Evolutionary conservation across 2,888 invertebrate species (phyloP).

Genomic region (Anoplius nigerrimus): DNA sequence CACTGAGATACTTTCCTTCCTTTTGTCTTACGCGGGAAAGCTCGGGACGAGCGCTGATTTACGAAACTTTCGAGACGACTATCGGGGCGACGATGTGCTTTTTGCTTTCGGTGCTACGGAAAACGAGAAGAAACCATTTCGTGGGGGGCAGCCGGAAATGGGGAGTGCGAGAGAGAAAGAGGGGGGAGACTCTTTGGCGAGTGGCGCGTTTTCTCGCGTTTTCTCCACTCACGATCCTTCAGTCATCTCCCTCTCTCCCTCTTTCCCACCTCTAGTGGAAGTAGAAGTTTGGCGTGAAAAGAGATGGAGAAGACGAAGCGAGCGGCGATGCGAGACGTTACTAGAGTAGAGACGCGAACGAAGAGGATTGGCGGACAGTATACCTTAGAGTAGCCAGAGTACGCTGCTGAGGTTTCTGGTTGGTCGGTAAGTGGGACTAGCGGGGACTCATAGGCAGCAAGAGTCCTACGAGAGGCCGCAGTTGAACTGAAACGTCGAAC

Average conservation of each 20-base stretch:
- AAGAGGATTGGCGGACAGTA: slow-evolving; percentile 67
- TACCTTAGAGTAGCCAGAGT: slow-evolving; percentile 68
- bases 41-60: neutral
- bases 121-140: neutral
- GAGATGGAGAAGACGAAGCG: neutral
- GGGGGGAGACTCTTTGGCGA: neutral
- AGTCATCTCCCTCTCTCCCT: neutral
- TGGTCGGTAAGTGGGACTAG: slow-evolving; percentile 75
- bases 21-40: no score
- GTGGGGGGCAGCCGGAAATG: no score
- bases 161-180: slow-evolving; percentile 3
- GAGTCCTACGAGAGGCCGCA: slow-evolving; percentile 73
- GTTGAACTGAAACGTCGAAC: slow-evolving; percentile 71
- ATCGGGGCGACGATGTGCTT: neutral
- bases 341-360: slow-evolving; percentile 31
- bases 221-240: neutral
- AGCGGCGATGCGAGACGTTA: neutral
- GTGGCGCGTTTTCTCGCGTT: neutral
- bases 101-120: neutral
- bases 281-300: slow-evolving; percentile 2
- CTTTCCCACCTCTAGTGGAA: no score
- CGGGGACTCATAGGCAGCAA: slow-evolving; percentile 74
- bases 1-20: no score
- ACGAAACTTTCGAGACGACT: neutral
- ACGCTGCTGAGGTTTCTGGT: slow-evolving; percentile 71